Evolutionary conservation across 2,797 vertebrate genomes (phyloP), one percentile per base, ranked within the genome.

Genomic region (Ctenopoma kingsleyae): DNA sequence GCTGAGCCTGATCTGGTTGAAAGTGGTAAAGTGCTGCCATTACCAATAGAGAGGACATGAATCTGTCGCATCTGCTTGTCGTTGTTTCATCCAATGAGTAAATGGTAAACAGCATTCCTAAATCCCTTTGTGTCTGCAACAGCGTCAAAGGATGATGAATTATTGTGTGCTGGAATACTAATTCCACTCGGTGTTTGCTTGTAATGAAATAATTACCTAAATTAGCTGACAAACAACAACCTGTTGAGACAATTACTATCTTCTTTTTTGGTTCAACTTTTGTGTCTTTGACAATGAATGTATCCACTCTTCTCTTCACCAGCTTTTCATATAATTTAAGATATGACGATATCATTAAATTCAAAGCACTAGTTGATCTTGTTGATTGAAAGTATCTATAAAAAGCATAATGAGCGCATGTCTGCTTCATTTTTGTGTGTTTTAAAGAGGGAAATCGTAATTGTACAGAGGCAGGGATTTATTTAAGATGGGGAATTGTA

Each of bases 121-220:
- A 84, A 74, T 47, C 52, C 58, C 35, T 13, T 48, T 51, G 50
- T 52, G 44, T 57, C 25, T 62, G 74, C 67, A 60, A 43, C 49
- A 17, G 41, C 47, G 65, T 69, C 66, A 61, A 61, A 61, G 62
- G 25, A 62, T 71, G 82, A 90, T 85, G 84, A 82, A 82, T 85
- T 63, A 51, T 20, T 57, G 36, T 59, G 64, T 80, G 77, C 44
- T 65, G 57, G 76, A 83, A 72, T 62, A 71, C 82, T 83, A 77
- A 83, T 70, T 67, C 66, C 62, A 57, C 79, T 65, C 73, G 60
- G 67, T 70, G 76, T 87, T 85, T 89, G 87, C 90, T 90, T 87
- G 61, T 71, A 48, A 36, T 76, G 68, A 69, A 75, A 85, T 90
- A 80, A 92, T 89, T 87, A 68, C 67, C 71, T 52, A 71, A 78